phyloP scores from a whole-genome alignment of 2,113 vertebrate species.

The Erythrolamprus reginae region DNA sequence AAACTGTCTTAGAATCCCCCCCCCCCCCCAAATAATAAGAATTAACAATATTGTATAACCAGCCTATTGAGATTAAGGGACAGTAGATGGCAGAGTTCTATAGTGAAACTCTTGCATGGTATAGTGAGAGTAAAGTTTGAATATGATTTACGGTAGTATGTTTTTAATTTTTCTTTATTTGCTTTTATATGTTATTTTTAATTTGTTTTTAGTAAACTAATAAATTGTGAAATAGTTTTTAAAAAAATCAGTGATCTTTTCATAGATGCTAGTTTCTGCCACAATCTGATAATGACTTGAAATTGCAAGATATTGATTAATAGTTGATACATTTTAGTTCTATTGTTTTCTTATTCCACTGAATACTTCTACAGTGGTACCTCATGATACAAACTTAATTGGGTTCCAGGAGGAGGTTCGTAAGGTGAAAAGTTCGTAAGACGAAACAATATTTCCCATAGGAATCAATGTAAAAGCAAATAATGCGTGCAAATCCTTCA shows the following conservation, averaged over 20 bases:
- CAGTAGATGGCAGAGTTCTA: neutral
- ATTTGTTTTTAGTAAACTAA: neutral
- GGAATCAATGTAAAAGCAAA: no score
- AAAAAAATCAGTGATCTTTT: neutral
- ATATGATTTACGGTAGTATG: neutral
- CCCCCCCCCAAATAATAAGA: neutral
- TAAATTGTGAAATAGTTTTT: neutral
- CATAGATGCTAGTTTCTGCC: neutral
- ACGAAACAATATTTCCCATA: no score
- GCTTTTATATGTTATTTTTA: neutral
- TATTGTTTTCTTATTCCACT: neutral
- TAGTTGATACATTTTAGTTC: neutral
- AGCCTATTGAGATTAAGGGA: neutral
- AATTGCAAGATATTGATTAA: neutral
- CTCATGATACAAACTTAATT: no score
- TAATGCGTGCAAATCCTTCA: no score
- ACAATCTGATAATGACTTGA: neutral
- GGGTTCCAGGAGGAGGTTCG: no score
- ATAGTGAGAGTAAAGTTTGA: neutral
- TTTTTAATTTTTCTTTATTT: neutral
- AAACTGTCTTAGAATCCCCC: neutral
- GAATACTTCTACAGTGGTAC: neutral
- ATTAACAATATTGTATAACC: neutral
- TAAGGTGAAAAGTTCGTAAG: no score
- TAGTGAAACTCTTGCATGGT: neutral